These are phyloP conservation scores for Nymphalis urticae DNA, from an alignment of 2,888 invertebrate species.

Conservation along the genomic window DNA sequence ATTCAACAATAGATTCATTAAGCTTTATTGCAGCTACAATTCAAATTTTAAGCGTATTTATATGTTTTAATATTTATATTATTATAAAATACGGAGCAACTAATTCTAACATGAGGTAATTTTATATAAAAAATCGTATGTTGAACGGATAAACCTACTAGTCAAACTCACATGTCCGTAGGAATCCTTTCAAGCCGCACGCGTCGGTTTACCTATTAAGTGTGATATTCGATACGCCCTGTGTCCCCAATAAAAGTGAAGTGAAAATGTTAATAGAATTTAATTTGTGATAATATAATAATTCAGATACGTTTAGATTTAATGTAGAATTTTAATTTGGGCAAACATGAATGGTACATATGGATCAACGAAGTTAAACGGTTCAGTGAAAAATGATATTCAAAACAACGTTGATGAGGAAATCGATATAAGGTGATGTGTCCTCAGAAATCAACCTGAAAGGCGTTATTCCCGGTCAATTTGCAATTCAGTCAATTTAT, in stretches of 20 bases:
- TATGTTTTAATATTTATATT: neutral
- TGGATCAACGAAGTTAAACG: constrained; percentile 63
- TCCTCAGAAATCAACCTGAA: constrained; percentile 22
- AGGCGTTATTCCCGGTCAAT: constrained; percentile 41
- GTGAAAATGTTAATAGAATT: constrained; percentile 33
- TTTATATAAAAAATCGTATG: constrained; percentile 18
- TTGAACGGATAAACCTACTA: constrained; percentile 30
- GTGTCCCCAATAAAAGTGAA: constrained; percentile 35
- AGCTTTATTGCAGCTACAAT: neutral
- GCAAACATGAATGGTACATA: constrained; percentile 54
- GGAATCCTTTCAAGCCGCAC: constrained; percentile 63
- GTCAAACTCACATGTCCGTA: constrained; percentile 60
- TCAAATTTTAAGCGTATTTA: neutral
- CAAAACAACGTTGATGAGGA: constrained; percentile 51
- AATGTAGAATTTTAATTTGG: neutral
- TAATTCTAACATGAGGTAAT: neutral
- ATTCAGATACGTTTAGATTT: neutral
- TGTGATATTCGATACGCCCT: constrained; percentile 34
- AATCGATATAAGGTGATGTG: constrained; percentile 60
- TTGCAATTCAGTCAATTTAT: constrained; percentile 60
- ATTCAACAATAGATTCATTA: constrained; percentile 17
- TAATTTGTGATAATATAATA: constrained; percentile 16
- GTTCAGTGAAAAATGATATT: constrained; percentile 52
- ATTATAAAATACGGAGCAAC: neutral
- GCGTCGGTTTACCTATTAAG: constrained; percentile 46